Conservation (phyloP, 2,113 vertebrate genomes). For the Myocastor coypus region DNA sequence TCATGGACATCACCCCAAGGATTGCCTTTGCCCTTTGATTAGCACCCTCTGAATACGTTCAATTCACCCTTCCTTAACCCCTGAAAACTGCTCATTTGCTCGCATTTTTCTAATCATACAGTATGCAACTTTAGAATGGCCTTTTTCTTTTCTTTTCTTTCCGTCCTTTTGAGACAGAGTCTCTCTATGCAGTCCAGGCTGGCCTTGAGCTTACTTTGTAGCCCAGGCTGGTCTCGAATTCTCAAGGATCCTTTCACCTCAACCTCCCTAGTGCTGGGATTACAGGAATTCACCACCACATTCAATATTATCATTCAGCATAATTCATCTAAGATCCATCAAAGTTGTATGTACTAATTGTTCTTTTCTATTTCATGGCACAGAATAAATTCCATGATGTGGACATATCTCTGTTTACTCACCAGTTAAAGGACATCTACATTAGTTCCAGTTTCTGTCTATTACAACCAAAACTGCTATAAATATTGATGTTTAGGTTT, state of each 20-base stretch:
- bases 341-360: background rate
- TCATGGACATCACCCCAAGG: background rate
- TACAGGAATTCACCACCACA: too few relatives aligned
- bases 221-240: too few relatives aligned
- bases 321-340: background rate
- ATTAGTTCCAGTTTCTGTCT: constrained; percentile 5
- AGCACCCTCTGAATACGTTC: background rate
- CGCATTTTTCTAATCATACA: background rate
- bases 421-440: background rate
- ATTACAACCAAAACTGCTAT: background rate
- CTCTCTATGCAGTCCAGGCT: too few relatives aligned
- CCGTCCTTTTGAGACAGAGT: too few relatives aligned
- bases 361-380: background rate
- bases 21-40: background rate
- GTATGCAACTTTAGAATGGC: background rate
- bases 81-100: background rate
- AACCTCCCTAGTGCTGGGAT: too few relatives aligned
- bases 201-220: too few relatives aligned
- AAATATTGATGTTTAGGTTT: background rate
- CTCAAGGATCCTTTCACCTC: too few relatives aligned
- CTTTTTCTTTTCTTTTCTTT: background rate
- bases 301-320: background rate
- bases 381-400: background rate
- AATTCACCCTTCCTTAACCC: background rate
- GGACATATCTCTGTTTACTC: background rate